Evolutionary conservation across 2,113 vertebrate species (phyloP).

Genomic region (Phoenicopterus ruber): DNA sequence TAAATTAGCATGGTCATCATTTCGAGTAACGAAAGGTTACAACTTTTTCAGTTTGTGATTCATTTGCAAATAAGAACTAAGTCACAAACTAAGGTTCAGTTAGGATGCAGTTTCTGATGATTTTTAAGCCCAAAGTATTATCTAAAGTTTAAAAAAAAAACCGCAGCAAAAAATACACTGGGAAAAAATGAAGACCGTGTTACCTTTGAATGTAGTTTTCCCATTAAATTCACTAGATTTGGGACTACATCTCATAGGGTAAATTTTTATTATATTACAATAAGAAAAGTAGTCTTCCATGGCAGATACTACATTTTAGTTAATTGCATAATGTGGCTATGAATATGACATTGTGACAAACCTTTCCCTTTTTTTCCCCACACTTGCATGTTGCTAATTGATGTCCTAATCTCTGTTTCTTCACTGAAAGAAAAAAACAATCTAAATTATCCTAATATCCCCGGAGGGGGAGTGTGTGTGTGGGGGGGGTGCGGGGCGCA

Average conservation of each 20-base stretch:
- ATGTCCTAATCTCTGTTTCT: background rate
- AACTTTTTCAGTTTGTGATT: background rate
- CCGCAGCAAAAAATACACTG: rapidly evolving
- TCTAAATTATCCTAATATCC: background rate
- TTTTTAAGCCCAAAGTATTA: background rate
- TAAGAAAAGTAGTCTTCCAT: background rate
- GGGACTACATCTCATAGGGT: no score
- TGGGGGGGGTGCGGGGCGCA: no score
- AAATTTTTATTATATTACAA: background rate
- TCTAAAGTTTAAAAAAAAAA: background rate
- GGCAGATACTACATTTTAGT: background rate
- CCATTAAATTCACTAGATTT: background rate
- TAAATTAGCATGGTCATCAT: background rate
- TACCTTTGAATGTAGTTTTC: background rate
- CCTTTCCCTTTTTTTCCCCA: background rate
- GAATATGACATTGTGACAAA: background rate
- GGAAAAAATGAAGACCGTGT: background rate
- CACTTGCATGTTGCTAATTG: background rate
- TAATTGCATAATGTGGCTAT: background rate
- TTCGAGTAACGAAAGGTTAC: background rate
- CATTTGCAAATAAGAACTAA: background rate
- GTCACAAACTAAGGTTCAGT: background rate
- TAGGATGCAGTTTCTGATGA: background rate
- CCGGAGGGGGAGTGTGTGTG: no score
- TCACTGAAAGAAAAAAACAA: background rate